Percentiles rank a stretch among this genome's conserved stretches.
These are phyloP conservation scores for Sternarchorhynchus goeldii DNA, from an alignment of 2,797 vertebrate species.

Conservation along the genomic window DNA sequence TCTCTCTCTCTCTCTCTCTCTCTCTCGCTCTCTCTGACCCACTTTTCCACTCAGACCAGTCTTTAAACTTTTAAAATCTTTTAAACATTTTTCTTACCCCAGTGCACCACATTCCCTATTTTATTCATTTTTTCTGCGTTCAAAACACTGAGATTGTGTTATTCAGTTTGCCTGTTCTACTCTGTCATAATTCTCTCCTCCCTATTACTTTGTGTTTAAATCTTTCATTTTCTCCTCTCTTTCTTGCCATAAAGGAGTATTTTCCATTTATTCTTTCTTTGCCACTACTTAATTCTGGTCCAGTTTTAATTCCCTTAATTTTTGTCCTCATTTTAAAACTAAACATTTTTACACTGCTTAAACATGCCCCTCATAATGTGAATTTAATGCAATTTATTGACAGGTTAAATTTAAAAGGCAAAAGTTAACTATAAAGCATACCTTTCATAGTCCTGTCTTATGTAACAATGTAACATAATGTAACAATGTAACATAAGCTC, in stretches of 20 bases:
- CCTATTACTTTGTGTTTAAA: neutral
- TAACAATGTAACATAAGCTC: neutral
- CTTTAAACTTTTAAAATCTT: neutral
- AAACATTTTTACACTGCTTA: conserved; percentile 17
- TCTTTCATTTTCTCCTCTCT: neutral
- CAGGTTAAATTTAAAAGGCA: neutral
- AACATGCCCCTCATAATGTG: neutral
- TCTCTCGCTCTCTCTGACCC: neutral
- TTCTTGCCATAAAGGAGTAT: conserved; percentile 10
- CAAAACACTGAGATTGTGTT: too few relatives aligned
- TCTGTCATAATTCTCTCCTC: neutral
- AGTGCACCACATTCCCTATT: neutral
- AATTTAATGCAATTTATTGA: neutral
- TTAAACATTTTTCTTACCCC: neutral
- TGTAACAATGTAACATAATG: neutral
- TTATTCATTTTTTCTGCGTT: neutral
- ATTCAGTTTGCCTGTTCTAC: neutral
- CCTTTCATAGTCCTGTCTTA: conserved; percentile 25
- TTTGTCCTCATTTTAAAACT: conserved; percentile 4
- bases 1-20: neutral
- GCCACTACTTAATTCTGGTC: conserved; percentile 6
- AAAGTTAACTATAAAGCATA: neutral
- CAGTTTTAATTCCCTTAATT: neutral
- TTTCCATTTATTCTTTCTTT: conserved; percentile 13
- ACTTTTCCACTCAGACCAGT: neutral